Evolutionary conservation across 1,140 invertebrate genomes (phyloP).

Genomic region (Drosophila sproati): DNA sequence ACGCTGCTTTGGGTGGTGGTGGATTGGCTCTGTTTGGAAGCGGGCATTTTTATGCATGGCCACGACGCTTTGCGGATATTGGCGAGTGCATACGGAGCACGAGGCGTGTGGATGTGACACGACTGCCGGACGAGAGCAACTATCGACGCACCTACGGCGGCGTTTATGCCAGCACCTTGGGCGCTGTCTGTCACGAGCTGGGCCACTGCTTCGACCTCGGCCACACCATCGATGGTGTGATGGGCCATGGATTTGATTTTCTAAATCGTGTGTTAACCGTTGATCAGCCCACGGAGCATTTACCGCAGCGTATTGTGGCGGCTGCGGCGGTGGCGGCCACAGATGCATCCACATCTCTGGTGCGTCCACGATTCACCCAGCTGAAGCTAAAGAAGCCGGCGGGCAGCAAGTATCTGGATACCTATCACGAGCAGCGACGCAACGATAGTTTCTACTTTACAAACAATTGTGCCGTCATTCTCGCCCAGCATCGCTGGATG

Average conservation of each 20-base stretch:
- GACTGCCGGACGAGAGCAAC: constrained; percentile 95
- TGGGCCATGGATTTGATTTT: constrained; percentile 97
- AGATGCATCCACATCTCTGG: constrained; percentile 30
- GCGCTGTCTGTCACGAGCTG: constrained; percentile 97
- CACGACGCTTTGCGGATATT: constrained; percentile 90
- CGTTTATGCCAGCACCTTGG: constrained; percentile 95
- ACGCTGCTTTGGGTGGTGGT: constrained; percentile 95
- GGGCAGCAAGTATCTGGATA: constrained; percentile 85
- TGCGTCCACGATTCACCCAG: constrained; percentile 85
- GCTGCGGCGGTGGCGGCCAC: constrained; percentile 56
- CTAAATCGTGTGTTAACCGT: constrained; percentile 91
- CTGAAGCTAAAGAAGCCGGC: constrained; percentile 73
- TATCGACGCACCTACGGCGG: constrained; percentile 93
- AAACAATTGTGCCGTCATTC: constrained; percentile 72
- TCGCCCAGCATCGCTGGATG: constrained; percentile 78
- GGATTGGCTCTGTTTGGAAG: constrained; percentile 96
- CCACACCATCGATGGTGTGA: constrained; percentile 95
- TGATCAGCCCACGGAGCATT: constrained; percentile 85
- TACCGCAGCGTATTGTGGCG: constrained; percentile 85
- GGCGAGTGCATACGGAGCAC: constrained; percentile 86
- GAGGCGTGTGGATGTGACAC: constrained; percentile 88
- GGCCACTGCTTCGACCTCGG: constrained; percentile 97
- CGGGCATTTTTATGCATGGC: constrained; percentile 96
- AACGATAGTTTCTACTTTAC: constrained; percentile 80
- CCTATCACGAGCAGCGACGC: constrained; percentile 82